Evolutionary conservation across 2,113 vertebrate genomes (phyloP).

Genomic region (Orientallactaga bullata): DNA sequence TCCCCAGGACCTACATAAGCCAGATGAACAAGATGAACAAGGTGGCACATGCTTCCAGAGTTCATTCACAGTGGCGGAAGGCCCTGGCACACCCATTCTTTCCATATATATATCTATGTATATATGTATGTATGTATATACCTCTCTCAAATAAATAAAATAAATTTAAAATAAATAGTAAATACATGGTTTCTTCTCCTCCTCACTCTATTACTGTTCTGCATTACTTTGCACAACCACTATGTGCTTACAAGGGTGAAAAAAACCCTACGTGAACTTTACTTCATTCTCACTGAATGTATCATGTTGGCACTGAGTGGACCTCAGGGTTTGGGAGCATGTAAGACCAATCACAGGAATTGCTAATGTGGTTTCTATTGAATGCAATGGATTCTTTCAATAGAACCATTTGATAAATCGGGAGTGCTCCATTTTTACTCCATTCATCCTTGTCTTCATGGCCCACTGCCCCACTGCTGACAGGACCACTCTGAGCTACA

Average conservation of each 20-base stretch:
- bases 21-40: too few species aligned
- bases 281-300: not conserved
- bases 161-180: too few species aligned
- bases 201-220: not conserved
- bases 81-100: too few species aligned
- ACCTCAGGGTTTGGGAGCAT: not conserved
- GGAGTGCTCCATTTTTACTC: conserved; percentile 43
- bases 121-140: too few species aligned
- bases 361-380: conserved; percentile 64
- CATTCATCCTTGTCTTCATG: conserved; percentile 49
- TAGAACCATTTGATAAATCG: conserved; percentile 40
- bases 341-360: conserved; percentile 48
- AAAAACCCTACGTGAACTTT: not conserved
- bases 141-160: too few species aligned
- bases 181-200: too few species aligned
- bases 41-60: too few species aligned
- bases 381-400: conserved; percentile 60
- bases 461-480: not conserved
- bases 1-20: too few species aligned
- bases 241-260: not conserved
- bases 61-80: too few species aligned
- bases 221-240: not conserved
- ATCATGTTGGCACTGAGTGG: not conserved
- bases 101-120: too few species aligned
- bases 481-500: not conserved